Evolutionary conservation across 1,140 invertebrate genomes (phyloP).

Genomic region (Drosophila triauraria): DNA sequence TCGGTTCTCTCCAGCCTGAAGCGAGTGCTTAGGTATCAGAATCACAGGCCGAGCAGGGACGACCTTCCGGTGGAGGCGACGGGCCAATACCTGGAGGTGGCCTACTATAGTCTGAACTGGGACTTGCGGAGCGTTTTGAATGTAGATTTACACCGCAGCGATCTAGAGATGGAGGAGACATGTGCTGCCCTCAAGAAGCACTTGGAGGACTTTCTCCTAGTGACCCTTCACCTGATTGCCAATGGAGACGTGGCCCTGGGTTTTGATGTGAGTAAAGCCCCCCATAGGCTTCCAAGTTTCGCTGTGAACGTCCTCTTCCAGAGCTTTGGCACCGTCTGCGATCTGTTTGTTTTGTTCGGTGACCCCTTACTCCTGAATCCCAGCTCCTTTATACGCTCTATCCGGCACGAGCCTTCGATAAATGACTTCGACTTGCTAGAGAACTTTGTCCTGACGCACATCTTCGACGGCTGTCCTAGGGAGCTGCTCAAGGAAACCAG

Average conservation of each 20-base stretch:
- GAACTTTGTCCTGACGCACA: constrained; percentile 9
- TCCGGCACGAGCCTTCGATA: constrained; percentile 7
- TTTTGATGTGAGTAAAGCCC: constrained; percentile 4
- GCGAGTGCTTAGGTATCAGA: background rate
- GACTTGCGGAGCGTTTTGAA: constrained; percentile 12
- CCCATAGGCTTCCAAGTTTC: background rate
- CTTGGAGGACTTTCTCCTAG: constrained; percentile 14
- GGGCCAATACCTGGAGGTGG: constrained; percentile 24
- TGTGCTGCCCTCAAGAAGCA: constrained; percentile 10
- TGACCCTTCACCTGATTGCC: background rate
- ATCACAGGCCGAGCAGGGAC: background rate
- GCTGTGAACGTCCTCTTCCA: background rate
- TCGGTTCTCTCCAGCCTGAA: constrained; percentile 20
- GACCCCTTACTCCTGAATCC: background rate
- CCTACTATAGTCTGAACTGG: constrained; percentile 42
- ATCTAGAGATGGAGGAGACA: constrained; percentile 1
- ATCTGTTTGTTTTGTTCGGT: constrained; percentile 45
- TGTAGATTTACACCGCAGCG: background rate
- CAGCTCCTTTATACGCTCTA: background rate
- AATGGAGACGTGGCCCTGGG: background rate
- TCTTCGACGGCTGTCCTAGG: constrained; percentile 3
- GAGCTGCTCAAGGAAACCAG: background rate
- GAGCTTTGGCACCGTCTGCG: constrained; percentile 46
- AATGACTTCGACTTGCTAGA: constrained; percentile 47
- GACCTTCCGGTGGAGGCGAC: background rate